A percentile compares a stretch with the other conserved stretches of the same genome.
Evolutionary conservation across 1,140 invertebrate genomes (phyloP).

Genomic region (Lamellibrachia luymesi): DNA sequence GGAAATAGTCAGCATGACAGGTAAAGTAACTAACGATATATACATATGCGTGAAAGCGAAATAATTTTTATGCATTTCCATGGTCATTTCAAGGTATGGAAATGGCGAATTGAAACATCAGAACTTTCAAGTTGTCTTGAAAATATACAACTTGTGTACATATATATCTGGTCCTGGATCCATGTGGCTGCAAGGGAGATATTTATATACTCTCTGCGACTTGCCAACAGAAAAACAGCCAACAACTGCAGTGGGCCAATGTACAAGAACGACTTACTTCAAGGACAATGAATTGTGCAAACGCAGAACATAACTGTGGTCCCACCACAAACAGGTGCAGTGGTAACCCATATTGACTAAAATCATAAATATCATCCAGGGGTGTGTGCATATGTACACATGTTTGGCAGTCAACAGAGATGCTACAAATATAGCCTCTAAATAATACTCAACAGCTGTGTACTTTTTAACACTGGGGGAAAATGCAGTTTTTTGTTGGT

Average conservation of each 20-base stretch:
- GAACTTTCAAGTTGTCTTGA: not conserved
- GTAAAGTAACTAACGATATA: too few relatives aligned
- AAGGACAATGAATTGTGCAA: not conserved
- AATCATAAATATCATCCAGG: not conserved
- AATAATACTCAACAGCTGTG: not conserved
- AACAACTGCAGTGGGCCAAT: not conserved
- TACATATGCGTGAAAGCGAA: too few relatives aligned
- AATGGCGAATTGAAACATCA: not conserved
- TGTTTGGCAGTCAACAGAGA: not conserved
- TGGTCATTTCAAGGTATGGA: too few relatives aligned
- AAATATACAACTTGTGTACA: not conserved
- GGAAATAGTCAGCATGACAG: too few relatives aligned
- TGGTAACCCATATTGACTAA: not conserved
- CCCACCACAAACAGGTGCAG: not conserved
- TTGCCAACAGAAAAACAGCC: not conserved
- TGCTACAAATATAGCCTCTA: not conserved
- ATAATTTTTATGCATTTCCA: too few relatives aligned
- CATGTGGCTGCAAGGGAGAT: not conserved
- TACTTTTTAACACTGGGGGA: not conserved
- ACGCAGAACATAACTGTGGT: not conserved
- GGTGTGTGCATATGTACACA: not conserved
- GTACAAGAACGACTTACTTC: not conserved
- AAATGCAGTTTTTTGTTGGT: not conserved
- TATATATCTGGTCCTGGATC: not conserved
- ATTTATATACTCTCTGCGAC: not conserved